phyloP scores from a whole-genome alignment of 2,797 vertebrate genomes.

The Etheostoma nigrum region DNA sequence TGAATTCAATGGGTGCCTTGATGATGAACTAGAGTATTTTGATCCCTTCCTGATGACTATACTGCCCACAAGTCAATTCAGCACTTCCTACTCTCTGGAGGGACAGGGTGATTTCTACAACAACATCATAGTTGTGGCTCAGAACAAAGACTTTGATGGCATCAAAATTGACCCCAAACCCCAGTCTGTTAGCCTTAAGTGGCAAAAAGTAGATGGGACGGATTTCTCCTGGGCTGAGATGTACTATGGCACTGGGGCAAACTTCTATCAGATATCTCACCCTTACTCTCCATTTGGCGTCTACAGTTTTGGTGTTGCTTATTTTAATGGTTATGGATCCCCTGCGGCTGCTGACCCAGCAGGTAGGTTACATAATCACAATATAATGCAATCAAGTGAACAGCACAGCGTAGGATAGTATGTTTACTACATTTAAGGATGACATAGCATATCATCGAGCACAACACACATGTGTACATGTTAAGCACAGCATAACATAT shows the following conservation, averaged over 20 bases:
- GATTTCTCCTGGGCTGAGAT: constrained; percentile 77
- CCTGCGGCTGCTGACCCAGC: constrained; percentile 55
- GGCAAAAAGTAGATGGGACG: constrained; percentile 66
- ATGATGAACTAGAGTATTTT: background rate
- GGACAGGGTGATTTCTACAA: constrained; percentile 57
- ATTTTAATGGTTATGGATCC: constrained; percentile 70
- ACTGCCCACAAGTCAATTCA: constrained; percentile 68
- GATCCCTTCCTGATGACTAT: constrained; percentile 78
- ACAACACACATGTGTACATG: too few relatives aligned
- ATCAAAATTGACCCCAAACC: constrained; percentile 65
- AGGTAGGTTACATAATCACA: constrained; percentile 20
- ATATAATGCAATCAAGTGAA: background rate
- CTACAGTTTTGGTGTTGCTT: constrained; percentile 69
- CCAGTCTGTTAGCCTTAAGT: constrained; percentile 32
- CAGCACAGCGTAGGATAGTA: too few relatives aligned
- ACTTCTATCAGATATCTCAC: constrained; percentile 45
- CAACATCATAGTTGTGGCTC: constrained; percentile 66
- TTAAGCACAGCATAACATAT: too few relatives aligned
- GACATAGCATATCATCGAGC: too few relatives aligned
- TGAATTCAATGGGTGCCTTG: constrained; percentile 70
- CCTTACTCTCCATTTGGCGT: constrained; percentile 64
- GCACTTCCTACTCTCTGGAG: constrained; percentile 68
- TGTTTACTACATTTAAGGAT: too few relatives aligned
- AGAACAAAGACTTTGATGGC: background rate
- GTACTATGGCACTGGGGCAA: constrained; percentile 35